Evolutionary conservation across 1,140 invertebrate genomes (phyloP).

Genomic region (Zaprionus africanus): DNA sequence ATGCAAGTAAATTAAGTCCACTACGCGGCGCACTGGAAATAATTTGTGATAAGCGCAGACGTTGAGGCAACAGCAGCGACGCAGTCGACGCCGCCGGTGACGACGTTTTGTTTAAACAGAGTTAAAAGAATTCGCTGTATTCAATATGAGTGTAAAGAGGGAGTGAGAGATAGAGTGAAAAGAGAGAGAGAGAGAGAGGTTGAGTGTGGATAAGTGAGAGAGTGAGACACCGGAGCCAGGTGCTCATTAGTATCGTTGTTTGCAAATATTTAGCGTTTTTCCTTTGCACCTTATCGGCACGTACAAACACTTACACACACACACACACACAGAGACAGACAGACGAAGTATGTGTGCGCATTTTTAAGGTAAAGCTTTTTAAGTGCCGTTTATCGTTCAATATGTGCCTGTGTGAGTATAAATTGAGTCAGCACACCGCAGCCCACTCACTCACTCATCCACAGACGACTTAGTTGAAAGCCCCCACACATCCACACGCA

Average conservation of each 20-base stretch:
- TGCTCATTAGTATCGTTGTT: slow-evolving; percentile 44
- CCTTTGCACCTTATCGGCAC: slow-evolving; percentile 56
- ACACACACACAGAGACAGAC: slow-evolving; percentile 5
- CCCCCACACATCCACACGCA: slow-evolving; percentile 34
- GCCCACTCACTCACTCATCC: slow-evolving; percentile 62
- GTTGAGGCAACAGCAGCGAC: slow-evolving; percentile 29
- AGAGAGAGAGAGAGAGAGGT: background rate
- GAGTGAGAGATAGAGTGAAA: background rate
- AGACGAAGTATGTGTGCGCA: slow-evolving; percentile 3
- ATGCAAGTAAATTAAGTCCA: slow-evolving; percentile 51
- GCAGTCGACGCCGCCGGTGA: background rate
- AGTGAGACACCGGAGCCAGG: slow-evolving; percentile 17
- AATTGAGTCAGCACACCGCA: slow-evolving; percentile 66
- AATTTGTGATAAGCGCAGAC: slow-evolving; percentile 65
- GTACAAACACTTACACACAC: slow-evolving; percentile 28
- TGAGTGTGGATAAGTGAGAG: slow-evolving; percentile 2
- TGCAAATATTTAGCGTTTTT: slow-evolving; percentile 67
- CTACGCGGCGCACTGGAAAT: slow-evolving; percentile 31
- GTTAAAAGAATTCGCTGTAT: slow-evolving; percentile 35
- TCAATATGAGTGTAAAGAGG: slow-evolving; percentile 18
- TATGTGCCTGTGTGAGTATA: slow-evolving; percentile 16
- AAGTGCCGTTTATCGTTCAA: slow-evolving; percentile 27
- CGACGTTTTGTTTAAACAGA: slow-evolving; percentile 16
- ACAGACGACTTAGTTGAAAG: slow-evolving; percentile 31
- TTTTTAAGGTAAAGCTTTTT: slow-evolving; percentile 23